Percentiles rank a stretch among this genome's conserved stretches.
Conservation (phyloP, 1,140 invertebrate species). For the Nasonia longicornis region DNA sequence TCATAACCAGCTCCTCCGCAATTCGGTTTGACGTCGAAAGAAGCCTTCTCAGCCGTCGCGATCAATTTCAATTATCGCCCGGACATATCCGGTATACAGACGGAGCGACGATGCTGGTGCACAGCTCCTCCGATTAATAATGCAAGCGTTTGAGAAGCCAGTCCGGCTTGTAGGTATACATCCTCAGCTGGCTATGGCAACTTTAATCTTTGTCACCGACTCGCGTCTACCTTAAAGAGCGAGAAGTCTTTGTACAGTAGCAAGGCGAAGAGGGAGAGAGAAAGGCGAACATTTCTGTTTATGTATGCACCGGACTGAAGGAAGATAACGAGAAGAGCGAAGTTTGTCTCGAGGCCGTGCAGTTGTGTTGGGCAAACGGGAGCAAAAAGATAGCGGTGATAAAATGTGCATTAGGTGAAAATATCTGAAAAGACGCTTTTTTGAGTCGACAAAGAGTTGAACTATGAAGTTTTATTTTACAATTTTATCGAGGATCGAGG, state of each 20-base stretch:
- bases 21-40: constrained; percentile 13
- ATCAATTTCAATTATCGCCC: constrained; percentile 32
- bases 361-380: background rate
- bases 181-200: background rate
- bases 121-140: constrained; percentile 31
- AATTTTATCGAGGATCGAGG: too few species aligned
- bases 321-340: constrained; percentile 8
- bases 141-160: background rate
- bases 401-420: background rate
- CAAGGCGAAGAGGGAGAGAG: background rate
- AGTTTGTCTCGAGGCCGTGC: constrained; percentile 1
- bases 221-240: background rate
- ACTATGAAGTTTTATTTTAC: too few species aligned
- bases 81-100: background rate
- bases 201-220: constrained; percentile 7
- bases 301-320: background rate
- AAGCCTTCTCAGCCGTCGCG: background rate
- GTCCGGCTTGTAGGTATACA: too few species aligned
- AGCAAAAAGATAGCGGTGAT: background rate
- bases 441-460: background rate
- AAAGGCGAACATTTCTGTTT: background rate
- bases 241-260: background rate
- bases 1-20: background rate
- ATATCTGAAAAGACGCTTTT: background rate
- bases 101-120: background rate